Evolutionary conservation across 2,888 invertebrate species (phyloP).

Genomic region (Drosophila fungiperda): DNA sequence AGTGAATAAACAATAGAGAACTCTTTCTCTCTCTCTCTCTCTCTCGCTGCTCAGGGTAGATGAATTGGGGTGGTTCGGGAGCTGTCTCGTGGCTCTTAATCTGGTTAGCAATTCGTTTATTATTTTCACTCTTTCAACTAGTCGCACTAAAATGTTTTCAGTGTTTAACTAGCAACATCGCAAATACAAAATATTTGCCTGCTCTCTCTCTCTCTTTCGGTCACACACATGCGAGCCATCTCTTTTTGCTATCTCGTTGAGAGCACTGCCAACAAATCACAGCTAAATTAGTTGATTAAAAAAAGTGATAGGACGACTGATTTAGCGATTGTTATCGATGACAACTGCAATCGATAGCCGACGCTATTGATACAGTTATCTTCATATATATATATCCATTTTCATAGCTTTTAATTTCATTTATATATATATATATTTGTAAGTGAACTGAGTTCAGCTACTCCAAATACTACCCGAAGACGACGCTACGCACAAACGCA

Average conservation of each 20-base stretch:
- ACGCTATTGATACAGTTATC: background rate
- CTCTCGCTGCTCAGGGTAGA: background rate
- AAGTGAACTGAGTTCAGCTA: background rate
- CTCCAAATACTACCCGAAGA: conserved; percentile 4
- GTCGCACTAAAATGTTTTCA: conserved; percentile 68
- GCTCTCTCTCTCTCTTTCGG: background rate
- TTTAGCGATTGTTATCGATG: conserved; percentile 29
- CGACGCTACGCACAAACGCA: background rate
- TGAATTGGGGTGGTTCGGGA: background rate
- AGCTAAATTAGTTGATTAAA: conserved; percentile 28
- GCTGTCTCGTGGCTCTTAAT: conserved; percentile 1
- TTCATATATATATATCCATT: conserved; percentile 3
- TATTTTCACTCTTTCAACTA: conserved; percentile 29
- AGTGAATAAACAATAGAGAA: conserved; percentile 4
- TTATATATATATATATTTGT: background rate
- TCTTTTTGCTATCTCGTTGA: conserved; percentile 15
- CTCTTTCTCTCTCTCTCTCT: background rate
- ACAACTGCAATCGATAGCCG: conserved; percentile 6
- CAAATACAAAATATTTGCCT: background rate
- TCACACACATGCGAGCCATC: background rate
- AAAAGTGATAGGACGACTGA: conserved; percentile 4
- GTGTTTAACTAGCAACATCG: conserved; percentile 52
- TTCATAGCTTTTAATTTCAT: conserved; percentile 9
- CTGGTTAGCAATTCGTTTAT: conserved; percentile 3
- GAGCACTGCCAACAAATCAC: conserved; percentile 20